Conservation (phyloP, 1,140 invertebrate genomes). For the Nephotettix cincticeps region DNA sequence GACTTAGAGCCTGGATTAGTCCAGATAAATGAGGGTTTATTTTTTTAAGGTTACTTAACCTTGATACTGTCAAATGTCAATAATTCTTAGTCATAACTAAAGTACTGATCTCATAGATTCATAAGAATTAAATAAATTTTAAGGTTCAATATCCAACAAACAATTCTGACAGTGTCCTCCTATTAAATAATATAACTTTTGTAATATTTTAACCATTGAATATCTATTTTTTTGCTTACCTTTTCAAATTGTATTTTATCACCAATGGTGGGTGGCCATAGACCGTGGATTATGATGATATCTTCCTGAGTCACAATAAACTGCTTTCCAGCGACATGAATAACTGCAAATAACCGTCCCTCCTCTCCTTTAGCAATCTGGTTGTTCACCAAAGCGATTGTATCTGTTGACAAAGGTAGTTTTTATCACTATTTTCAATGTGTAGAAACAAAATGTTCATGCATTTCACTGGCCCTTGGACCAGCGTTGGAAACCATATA, state of each 20-base stretch:
- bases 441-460: no score
- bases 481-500: no score
- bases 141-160: background rate
- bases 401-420: no score
- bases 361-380: conserved; percentile 44
- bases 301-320: conserved; percentile 87
- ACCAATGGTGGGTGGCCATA: conserved; percentile 80
- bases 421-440: no score
- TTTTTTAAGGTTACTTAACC: no score
- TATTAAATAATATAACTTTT: background rate
- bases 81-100: no score
- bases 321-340: conserved; percentile 81
- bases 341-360: conserved; percentile 82
- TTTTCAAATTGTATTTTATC: conserved; percentile 86
- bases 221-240: conserved; percentile 54
- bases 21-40: no score
- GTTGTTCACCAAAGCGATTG: conserved; percentile 31
- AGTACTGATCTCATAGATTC: no score
- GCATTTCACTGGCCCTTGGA: no score
- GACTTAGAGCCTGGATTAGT: no score
- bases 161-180: no score
- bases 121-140: conserved; percentile 25
- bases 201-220: conserved; percentile 17
- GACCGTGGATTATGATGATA: conserved; percentile 77
- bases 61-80: no score